Evolutionary conservation across 37 sponge, comb jelly and placozoan species (phyloP), one percentile per base, ranked within the genome.

Genomic region (Halisarca cf. caerulea): DNA sequence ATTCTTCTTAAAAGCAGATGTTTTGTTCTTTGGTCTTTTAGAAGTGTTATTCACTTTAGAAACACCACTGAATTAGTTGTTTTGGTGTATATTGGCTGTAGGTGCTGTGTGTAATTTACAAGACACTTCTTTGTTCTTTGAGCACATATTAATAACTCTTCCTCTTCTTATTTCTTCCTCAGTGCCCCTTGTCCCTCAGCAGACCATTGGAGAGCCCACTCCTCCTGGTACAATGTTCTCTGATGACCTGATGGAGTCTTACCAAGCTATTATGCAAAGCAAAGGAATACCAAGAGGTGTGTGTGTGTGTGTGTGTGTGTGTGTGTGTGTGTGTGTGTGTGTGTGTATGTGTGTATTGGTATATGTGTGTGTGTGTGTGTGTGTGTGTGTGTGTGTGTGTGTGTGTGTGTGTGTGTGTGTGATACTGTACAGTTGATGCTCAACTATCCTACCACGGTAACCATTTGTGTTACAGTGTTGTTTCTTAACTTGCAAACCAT

Each of bases 241-340:
- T 74, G 77, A 74, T n/a, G 45, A 43, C 1, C 11, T 74, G 24
- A 74, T 41, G 43, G 77, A 74, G 42, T 9, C n/a, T n/a, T 74
- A 74, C 45, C 77, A 74, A 37, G 25, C 11, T 36, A 21, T 74
- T 23, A 74, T 74, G 42, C 77, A 74, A 40, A 32, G 36, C 23
- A 74, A 74, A 74, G 77, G 77, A 18, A 74, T 74, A n/a, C 77
- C 77, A n/a, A 74, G 77, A 74, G 77, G 77, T 74, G 43, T n/a
- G 77, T 40, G 43, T 43, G 45, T 7, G 23, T 44, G 77, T 40
- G 44, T 74, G 64, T 62, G 64, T 62, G 64, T 62, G 64, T 62
- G 64, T 62, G 64, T 62, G 64, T 62, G 64, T 62, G 64, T 62
- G 64, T 62, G 64, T 62, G 64, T 62, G 64, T 62, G 64, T 62